These are phyloP conservation scores for Clarias gariepinus DNA, from an alignment of 2,113 vertebrate genomes.

Conservation along the genomic window DNA sequence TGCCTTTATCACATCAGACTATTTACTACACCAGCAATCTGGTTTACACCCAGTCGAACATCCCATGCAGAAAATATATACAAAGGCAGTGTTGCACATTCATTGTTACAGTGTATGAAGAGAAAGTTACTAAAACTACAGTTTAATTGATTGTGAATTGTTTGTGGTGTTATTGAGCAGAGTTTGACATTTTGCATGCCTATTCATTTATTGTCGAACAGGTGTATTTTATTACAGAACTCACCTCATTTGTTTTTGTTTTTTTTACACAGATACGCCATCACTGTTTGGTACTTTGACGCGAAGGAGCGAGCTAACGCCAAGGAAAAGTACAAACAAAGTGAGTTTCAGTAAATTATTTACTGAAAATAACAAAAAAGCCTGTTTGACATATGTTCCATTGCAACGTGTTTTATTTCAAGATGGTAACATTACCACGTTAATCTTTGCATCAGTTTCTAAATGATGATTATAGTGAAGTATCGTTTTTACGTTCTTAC, in stretches of 20 bases:
- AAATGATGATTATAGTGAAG: not conserved
- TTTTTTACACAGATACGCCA: slow-evolving; percentile 78
- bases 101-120: not conserved
- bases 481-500: too few species aligned
- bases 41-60: not conserved
- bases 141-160: not conserved
- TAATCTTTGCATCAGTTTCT: not conserved
- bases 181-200: not conserved
- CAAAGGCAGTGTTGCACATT: not conserved
- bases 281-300: slow-evolving; percentile 96
- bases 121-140: not conserved
- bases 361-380: not conserved
- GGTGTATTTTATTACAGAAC: not conserved
- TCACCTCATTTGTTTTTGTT: slow-evolving; percentile 6
- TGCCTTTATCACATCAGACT: not conserved
- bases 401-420: not conserved
- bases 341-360: slow-evolving; percentile 61
- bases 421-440: not conserved
- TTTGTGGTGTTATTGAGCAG: not conserved
- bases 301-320: slow-evolving; percentile 87
- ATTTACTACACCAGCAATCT: slow-evolving; percentile 1
- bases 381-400: not conserved
- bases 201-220: not conserved
- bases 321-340: slow-evolving; percentile 84
- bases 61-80: not conserved